Conservation (phyloP, 2,113 vertebrate species). For the Rhea americana region DNA sequence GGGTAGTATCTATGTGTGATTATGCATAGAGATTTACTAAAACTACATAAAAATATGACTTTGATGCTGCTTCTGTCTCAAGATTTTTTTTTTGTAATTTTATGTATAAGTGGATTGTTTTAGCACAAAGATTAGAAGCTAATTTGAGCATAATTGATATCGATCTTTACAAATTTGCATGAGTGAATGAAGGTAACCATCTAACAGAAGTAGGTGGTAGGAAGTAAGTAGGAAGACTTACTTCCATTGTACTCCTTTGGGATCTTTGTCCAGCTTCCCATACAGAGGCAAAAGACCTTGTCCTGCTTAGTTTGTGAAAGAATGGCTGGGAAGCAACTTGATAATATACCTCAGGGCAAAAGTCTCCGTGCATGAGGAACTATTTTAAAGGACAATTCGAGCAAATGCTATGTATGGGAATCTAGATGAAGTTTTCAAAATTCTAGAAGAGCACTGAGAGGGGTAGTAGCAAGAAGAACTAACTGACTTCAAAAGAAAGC, state of each 20-base stretch:
- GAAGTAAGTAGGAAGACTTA: no score
- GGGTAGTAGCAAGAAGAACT: neutral
- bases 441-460: neutral
- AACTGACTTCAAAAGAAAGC: neutral
- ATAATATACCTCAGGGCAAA: neutral
- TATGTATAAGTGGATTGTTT: neutral
- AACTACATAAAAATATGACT: neutral
- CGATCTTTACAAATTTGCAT: neutral
- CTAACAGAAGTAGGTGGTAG: neutral
- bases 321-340: neutral
- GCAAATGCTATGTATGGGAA: neutral
- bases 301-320: neutral
- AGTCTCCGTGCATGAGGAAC: neutral
- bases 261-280: neutral
- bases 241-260: neutral
- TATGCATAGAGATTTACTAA: neutral
- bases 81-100: neutral
- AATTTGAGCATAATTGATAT: neutral
- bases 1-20: neutral
- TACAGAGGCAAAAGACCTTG: neutral
- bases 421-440: neutral
- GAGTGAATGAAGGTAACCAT: neutral
- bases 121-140: neutral
- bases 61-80: neutral
- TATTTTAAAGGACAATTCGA: neutral